phyloP scores from a whole-genome alignment of 2,113 vertebrate species.

The Morone chrysops region DNA sequence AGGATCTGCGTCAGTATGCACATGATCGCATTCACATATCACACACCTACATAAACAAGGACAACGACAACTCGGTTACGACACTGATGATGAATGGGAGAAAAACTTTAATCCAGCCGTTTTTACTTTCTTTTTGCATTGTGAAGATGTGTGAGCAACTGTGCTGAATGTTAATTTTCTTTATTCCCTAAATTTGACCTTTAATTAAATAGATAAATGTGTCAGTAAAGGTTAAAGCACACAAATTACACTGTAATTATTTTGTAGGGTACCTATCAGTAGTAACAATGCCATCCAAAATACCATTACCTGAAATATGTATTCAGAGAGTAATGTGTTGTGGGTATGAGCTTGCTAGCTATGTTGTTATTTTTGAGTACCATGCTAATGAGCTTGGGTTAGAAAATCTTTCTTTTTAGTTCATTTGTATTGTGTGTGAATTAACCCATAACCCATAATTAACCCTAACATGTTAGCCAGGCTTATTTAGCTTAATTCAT shows the following conservation, averaged over 20 bases:
- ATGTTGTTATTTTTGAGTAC: too few relatives aligned
- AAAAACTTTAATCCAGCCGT: constrained; percentile 1
- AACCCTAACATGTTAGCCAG: too few relatives aligned
- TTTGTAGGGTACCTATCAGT: neutral
- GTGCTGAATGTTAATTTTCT: neutral
- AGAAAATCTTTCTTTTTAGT: too few relatives aligned
- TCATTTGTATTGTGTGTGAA: too few relatives aligned
- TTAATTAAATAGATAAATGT: neutral
- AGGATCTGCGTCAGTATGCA: constrained; percentile 47
- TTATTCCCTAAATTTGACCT: neutral
- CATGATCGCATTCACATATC: neutral
- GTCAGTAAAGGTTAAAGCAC: neutral
- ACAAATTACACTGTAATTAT: neutral
- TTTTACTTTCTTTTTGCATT: neutral
- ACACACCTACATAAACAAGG: constrained; percentile 55
- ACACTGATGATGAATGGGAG: neutral
- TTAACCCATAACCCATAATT: too few relatives aligned
- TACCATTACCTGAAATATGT: too few relatives aligned
- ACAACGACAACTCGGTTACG: neutral
- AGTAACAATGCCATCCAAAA: neutral
- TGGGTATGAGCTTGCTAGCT: too few relatives aligned
- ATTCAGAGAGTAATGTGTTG: neutral
- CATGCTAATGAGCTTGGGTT: too few relatives aligned
- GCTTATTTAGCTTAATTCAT: too few relatives aligned
- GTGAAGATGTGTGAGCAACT: neutral